A percentile compares a stretch with the other conserved stretches of the same genome.
These are phyloP conservation scores for Balaeniceps rex DNA, from an alignment of 2,113 vertebrate species.

Conservation along the genomic window DNA sequence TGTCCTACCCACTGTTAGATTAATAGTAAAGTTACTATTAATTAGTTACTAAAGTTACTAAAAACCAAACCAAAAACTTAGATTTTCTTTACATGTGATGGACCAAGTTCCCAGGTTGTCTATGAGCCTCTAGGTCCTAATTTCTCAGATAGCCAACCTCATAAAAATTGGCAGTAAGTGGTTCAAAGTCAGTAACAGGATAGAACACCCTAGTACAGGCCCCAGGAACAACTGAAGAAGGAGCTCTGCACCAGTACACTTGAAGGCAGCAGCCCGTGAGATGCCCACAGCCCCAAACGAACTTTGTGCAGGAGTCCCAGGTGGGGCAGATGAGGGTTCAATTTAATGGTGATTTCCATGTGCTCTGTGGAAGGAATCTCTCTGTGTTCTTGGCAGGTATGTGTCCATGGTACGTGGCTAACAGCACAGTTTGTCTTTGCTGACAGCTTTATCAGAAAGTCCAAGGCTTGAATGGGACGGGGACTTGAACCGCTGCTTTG, in stretches of 20 bases:
- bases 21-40: not conserved
- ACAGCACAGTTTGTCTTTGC: not conserved
- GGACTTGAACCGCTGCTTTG: not conserved
- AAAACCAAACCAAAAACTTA: no score
- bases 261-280: not conserved
- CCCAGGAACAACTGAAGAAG: accelerated
- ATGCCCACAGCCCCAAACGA: not conserved
- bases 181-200: not conserved
- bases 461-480: accelerated
- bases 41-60: no score
- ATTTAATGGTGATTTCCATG: not conserved
- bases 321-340: not conserved
- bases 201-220: not conserved
- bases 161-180: not conserved
- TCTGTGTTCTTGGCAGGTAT: not conserved
- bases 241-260: not conserved
- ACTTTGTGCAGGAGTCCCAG: not conserved
- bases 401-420: accelerated
- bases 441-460: not conserved
- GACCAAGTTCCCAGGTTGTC: not conserved
- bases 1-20: not conserved
- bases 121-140: not conserved
- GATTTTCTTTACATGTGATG: not conserved
- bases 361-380: not conserved
- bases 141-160: not conserved